A percentile compares a stretch with the other conserved stretches of the same genome.
phyloP scores from a whole-genome alignment of 2,888 invertebrate species.

The Pterobdella sp. region DNA sequence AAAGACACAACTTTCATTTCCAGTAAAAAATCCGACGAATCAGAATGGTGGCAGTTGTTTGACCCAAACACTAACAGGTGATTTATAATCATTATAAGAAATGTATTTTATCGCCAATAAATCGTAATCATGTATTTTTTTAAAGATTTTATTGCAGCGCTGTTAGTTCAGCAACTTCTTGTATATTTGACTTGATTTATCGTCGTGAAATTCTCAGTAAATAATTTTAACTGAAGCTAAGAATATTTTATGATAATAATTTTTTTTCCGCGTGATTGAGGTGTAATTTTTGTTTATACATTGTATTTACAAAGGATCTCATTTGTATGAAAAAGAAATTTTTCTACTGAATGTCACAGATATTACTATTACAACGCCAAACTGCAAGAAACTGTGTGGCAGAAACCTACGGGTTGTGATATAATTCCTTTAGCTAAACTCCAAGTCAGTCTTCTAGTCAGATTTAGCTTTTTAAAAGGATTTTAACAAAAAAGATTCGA shows the following conservation, averaged over 20 bases:
- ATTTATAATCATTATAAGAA: background rate
- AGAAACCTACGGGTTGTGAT: conserved; percentile 29
- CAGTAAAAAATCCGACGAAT: conserved; percentile 32
- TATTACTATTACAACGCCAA: conserved; percentile 33
- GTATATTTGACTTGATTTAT: no score
- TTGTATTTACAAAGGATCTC: no score
- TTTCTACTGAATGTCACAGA: no score
- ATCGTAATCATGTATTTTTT: background rate
- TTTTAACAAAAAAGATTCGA: no score
- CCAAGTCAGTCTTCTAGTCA: conserved; percentile 11
- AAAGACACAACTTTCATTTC: no score
- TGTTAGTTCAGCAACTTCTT: background rate
- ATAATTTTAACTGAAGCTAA: no score
- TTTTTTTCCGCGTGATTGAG: no score
- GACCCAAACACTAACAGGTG: conserved; percentile 22
- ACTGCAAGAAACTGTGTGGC: conserved; percentile 31
- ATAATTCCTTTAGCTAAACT: conserved; percentile 32
- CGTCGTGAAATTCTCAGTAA: no score
- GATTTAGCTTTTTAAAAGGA: no score
- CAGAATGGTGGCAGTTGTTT: conserved; percentile 31
- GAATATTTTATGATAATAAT: no score
- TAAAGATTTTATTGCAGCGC: background rate
- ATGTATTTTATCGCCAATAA: background rate
- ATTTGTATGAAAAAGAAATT: no score
- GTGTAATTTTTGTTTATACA: no score